These are phyloP conservation scores for Proterorhinus semilunaris DNA, from an alignment of 2,113 vertebrate genomes.

Conservation along the genomic window DNA sequence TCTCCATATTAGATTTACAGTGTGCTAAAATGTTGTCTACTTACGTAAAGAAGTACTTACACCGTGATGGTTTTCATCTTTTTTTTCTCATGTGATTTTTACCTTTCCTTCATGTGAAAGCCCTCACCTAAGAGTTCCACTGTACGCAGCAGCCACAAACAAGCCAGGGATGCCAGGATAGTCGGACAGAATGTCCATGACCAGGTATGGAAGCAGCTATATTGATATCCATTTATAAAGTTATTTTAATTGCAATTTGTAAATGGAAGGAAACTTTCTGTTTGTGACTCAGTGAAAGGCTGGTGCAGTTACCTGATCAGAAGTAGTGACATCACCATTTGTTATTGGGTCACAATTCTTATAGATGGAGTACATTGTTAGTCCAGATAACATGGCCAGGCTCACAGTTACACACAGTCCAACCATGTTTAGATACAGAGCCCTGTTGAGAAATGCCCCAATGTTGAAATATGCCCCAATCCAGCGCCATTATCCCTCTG, in stretches of 20 bases:
- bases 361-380: slow-evolving; percentile 81
- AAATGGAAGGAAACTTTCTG: background rate
- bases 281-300: background rate
- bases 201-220: slow-evolving; percentile 93
- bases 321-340: slow-evolving; percentile 57
- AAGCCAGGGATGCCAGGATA: slow-evolving; percentile 92
- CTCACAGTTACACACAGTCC: slow-evolving; percentile 77
- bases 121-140: slow-evolving; percentile 92
- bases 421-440: slow-evolving; percentile 79
- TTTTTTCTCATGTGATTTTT: background rate
- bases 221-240: background rate
- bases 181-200: slow-evolving; percentile 86
- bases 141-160: slow-evolving; percentile 95
- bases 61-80: background rate
- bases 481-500: background rate
- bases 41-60: background rate
- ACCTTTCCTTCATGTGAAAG: background rate
- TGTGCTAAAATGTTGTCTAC: background rate
- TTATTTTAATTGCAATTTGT: background rate
- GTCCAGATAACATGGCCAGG: slow-evolving; percentile 75
- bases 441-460: slow-evolving; percentile 54
- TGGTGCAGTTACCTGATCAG: slow-evolving; percentile 72
- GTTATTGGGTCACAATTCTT: slow-evolving; percentile 77
- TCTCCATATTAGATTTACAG: background rate
- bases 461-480: slow-evolving; percentile 12